phyloP scores from a whole-genome alignment of 2,888 invertebrate genomes.

The Dyspetes luteomarginatus region DNA sequence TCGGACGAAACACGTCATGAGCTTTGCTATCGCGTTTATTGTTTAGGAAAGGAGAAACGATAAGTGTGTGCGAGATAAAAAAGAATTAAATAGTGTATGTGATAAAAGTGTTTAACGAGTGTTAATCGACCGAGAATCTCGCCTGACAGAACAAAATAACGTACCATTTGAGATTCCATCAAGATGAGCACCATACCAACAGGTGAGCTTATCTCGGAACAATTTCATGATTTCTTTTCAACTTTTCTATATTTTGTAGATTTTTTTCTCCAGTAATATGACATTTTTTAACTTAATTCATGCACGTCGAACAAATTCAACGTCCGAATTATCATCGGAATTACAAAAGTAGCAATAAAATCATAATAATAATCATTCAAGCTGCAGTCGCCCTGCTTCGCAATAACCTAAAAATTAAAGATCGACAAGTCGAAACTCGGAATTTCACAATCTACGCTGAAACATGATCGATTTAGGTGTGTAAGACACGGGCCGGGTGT shows the following conservation, averaged over 20 bases:
- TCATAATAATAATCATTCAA: neutral
- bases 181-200: constrained; percentile 80
- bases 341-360: neutral
- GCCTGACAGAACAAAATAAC: neutral
- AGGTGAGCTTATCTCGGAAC: constrained; percentile 73
- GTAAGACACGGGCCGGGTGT: neutral
- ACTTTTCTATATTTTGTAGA: constrained; percentile 9
- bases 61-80: neutral
- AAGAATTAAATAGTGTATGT: neutral
- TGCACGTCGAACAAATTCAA: neutral
- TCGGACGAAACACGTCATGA: constrained; percentile 69
- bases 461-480: neutral
- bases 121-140: constrained; percentile 1
- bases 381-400: neutral
- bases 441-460: neutral
- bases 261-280: constrained; percentile 35
- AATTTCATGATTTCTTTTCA: constrained; percentile 30
- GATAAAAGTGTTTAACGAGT: neutral
- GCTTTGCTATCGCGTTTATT: constrained; percentile 56
- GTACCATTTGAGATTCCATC: constrained; percentile 33
- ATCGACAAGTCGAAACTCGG: neutral
- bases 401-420: neutral
- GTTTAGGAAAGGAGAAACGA: constrained; percentile 1
- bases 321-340: neutral
- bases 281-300: neutral